These are phyloP conservation scores for Notarius lentiginosus DNA, from an alignment of 2,113 vertebrate genomes.

Conservation along the genomic window DNA sequence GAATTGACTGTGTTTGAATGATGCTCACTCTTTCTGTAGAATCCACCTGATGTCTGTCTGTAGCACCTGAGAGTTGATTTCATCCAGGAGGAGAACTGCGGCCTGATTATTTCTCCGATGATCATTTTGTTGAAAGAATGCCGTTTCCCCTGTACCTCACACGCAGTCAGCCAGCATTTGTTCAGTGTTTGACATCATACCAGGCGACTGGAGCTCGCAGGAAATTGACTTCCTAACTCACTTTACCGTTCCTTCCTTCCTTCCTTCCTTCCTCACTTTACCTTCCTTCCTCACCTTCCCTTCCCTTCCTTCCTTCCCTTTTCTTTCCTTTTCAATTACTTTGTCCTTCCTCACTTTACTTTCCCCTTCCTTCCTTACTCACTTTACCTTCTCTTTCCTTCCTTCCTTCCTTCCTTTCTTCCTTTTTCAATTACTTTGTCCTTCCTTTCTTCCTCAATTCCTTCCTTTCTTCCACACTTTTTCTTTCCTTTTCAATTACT, in stretches of 20 bases:
- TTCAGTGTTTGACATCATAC: neutral
- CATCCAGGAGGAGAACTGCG: neutral
- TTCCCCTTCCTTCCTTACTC: neutral
- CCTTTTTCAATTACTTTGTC: neutral
- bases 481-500: neutral
- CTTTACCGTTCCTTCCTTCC: neutral
- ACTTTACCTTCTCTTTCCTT: neutral
- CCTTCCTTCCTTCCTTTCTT: neutral
- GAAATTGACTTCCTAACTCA: neutral
- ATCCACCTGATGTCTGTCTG: neutral
- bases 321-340: too few species aligned
- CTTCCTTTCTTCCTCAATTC: neutral
- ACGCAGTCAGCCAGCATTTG: neutral
- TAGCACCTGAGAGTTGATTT: neutral
- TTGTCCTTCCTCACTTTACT: neutral
- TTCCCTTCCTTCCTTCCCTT: neutral
- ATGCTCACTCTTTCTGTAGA: neutral
- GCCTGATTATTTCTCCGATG: neutral
- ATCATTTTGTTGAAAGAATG: neutral
- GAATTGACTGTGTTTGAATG: neutral
- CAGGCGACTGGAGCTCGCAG: neutral
- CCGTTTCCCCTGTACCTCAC: neutral
- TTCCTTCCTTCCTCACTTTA: neutral
- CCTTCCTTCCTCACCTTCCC: neutral
- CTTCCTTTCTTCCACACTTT: neutral